Evolutionary conservation across 1,140 invertebrate species (phyloP), one percentile per base, ranked within the genome.

Genomic region (Diprion similis): DNA sequence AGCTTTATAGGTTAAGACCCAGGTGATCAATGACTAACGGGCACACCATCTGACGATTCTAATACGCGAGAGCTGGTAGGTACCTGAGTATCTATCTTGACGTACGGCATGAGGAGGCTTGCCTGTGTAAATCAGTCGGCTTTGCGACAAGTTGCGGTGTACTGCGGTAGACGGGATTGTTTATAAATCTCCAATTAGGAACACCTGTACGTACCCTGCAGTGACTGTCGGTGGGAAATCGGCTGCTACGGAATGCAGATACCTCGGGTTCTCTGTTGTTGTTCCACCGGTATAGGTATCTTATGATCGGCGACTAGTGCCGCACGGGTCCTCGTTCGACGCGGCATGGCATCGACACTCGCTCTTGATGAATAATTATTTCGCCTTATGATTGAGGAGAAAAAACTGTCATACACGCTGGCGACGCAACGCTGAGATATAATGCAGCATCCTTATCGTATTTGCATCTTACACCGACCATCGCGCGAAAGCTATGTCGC

Each of bases 181-280:
- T 82, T 82, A 81, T 82, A 79, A 81, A 80, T 81, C 78, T 78
- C 75, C 79, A 81, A 81, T 80, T 80, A 81, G 76, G 79, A 77
- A 81, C 79, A 82, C 81, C 81, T 82, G 81, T 82, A 81, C 76
- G 75, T 59, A n/a, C 15, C 15, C 59, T 65, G 15, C 15, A 65
- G 59, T 45, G 67, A 15, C 3, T 59, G 51, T 59, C 51, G 51
- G 51, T 59, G 51, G 51, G 51, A 59, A 37, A 59, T 59, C 51
- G 51, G 51, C 51, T 59, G 11, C 51, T 17, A 59, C n/a, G 51
- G 51, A 59, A 59, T 9, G 51, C 51, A 59, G 51, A 59, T 59
- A 15, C 51, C 51, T 37, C 24, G 6, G 24, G 24, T 37, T 37
- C 24, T 37, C 24, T 6, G 24, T 37, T 37, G 24, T 37, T 37